Evolutionary conservation across 2,797 vertebrate species (phyloP), one percentile per base, ranked within the genome.

Genomic region (Vultur gryphus): DNA sequence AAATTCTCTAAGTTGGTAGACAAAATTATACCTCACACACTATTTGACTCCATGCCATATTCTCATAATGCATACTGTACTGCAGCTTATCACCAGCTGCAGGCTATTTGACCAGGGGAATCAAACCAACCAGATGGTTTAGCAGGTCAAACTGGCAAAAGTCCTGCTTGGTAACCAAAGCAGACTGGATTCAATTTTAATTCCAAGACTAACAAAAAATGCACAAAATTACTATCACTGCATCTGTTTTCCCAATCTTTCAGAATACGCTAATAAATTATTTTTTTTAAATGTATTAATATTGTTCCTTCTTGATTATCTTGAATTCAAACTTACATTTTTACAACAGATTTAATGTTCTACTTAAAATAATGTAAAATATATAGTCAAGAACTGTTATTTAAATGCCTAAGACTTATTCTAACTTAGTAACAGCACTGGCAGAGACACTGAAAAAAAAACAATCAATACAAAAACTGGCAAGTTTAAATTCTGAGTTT

Each of bases 71-170:
- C 77, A 75, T 11, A 80, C n/a, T 78, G 80, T 35, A 77, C 62
- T 28, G 54, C 48, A 86, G 90, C 92, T 89, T 97, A 93, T 77
- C 96, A 79, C 43, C 83, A 88, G 88, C 77, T 94, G 92, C 92
- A 88, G 93, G 78, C 64, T 95, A 82, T 92, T 48, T 90, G 86
- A 95, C 96, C 90, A 86, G 76, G 54, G 94, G 73, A 76, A 95
- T 93, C 94, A 95, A 96, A 91, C 35, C 76, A 78, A 82, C 86
- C 95, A 96, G 79, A 95, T 35, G 79, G 91, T 95, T 82, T 81
- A 94, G 81, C 70, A 85, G 66, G 90, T 95, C 90, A 96, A 54
- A 91, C 72, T 81, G 90, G 92, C 94, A 94, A 17, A 97, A 90
- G 77, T 67, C 89, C 65, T 93, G 62, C 57, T 83, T 31, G n/a